A percentile compares a stretch with the other conserved stretches of the same genome.
Evolutionary conservation across 2,113 vertebrate genomes (phyloP).

Genomic region (Cairina moschata): DNA sequence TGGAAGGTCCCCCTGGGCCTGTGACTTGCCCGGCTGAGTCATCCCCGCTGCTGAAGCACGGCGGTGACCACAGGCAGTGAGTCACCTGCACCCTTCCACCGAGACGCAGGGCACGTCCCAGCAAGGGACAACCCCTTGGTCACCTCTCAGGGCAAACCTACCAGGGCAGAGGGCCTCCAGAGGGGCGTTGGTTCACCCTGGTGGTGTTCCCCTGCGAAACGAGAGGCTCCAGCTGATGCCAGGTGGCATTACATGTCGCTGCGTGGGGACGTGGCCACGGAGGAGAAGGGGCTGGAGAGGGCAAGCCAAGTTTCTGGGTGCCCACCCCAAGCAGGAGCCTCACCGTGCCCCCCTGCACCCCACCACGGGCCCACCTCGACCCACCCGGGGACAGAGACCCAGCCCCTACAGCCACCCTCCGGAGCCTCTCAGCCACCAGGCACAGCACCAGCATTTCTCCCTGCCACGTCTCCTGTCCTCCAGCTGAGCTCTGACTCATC

Average conservation of each 20-base stretch:
- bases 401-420: not conserved
- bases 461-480: rapidly evolving
- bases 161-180: not conserved
- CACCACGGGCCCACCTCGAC: not conserved
- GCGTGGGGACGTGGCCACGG: not conserved
- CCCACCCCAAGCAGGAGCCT: not conserved
- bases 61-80: not conserved
- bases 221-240: not conserved
- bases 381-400: not conserved
- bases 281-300: not conserved
- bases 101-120: not conserved
- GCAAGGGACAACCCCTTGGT: not conserved
- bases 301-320: not conserved
- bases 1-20: not conserved
- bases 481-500: not conserved
- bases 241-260: rapidly evolving
- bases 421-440: rapidly evolving
- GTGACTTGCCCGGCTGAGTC: not conserved
- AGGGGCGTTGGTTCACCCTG: not conserved
- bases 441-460: not conserved
- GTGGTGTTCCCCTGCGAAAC: not conserved
- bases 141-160: not conserved
- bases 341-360: not conserved
- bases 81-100: not conserved
- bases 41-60: not conserved